Evolutionary conservation across 92 coral and sea anemone genomes (phyloP).

Genomic region (Phenganax subtilis): DNA sequence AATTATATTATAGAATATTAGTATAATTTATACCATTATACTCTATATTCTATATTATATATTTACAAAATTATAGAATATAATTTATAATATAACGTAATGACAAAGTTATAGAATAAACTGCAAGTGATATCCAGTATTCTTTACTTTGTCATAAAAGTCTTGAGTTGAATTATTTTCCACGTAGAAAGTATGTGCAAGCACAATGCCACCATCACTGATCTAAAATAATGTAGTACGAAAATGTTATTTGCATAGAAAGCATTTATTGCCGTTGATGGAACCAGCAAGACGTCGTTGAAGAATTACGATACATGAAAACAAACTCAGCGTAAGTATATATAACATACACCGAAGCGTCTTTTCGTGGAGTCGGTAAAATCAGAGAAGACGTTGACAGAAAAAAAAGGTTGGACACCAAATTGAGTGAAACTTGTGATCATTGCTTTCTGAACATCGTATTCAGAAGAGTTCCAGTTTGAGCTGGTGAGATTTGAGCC

Average conservation of each 20-base stretch:
- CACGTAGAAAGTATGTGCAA: conserved; percentile 18
- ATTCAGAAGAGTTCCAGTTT: conserved; percentile 34
- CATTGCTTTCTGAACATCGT: conserved; percentile 23
- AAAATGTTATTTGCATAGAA: too few relatives aligned
- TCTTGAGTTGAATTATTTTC: conserved; percentile 26
- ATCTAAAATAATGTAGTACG: background rate
- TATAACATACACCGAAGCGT: conserved; percentile 23
- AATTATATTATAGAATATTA: too few relatives aligned
- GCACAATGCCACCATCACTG: conserved; percentile 22
- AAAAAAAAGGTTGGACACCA: conserved; percentile 31
- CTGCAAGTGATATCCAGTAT: too few relatives aligned
- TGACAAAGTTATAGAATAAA: background rate
- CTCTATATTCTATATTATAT: background rate
- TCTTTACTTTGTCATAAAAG: conserved; percentile 23
- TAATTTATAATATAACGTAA: background rate
- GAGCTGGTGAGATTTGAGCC: conserved; percentile 25
- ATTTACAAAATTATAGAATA: too few relatives aligned
- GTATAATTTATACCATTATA: background rate
- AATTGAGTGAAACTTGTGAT: background rate
- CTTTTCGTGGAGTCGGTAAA: conserved; percentile 23
- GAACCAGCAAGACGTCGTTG: background rate
- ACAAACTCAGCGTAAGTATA: too few relatives aligned
- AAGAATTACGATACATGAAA: background rate
- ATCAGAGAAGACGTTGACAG: conserved; percentile 7
- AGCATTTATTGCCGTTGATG: background rate